Evolutionary conservation across 2,113 vertebrate species (phyloP).

Genomic region (Macheiramphus alcinus): DNA sequence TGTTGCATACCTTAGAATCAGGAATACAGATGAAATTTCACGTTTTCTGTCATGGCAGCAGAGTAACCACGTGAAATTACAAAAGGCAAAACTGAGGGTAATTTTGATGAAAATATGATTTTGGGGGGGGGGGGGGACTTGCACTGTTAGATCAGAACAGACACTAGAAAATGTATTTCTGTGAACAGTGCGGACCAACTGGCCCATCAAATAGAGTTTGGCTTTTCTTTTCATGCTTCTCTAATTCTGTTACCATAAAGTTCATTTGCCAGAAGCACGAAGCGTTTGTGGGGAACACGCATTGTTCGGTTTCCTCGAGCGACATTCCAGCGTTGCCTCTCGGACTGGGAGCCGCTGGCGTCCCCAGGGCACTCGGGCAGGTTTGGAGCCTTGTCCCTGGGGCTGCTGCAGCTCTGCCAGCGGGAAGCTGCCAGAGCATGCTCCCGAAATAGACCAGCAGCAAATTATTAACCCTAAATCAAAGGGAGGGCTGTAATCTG

Average conservation of each 20-base stretch:
- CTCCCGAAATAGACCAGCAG: not conserved
- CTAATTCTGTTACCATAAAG: not conserved
- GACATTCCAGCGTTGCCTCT: accelerated
- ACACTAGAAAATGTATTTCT: not conserved
- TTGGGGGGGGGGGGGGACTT: not conserved
- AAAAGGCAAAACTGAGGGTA: not conserved
- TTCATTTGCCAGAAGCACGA: not conserved
- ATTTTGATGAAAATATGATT: not conserved
- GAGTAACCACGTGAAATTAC: not conserved
- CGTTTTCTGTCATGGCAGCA: not conserved
- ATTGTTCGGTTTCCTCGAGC: accelerated
- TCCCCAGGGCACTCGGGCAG: accelerated
- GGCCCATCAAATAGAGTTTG: not conserved
- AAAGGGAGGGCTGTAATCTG: not conserved
- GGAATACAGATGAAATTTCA: not conserved
- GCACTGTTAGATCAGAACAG: not conserved
- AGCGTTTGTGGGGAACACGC: accelerated
- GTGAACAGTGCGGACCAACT: accelerated
- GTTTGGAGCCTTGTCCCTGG: not conserved
- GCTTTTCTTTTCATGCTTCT: not conserved
- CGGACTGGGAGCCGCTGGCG: accelerated
- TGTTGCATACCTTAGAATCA: not conserved
- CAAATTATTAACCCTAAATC: not conserved
- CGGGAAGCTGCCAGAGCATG: not conserved
- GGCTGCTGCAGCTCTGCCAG: not conserved